Evolutionary conservation across 2,888 invertebrate species (phyloP), one percentile per base, ranked within the genome.

Genomic region (Athetis lepigone): DNA sequence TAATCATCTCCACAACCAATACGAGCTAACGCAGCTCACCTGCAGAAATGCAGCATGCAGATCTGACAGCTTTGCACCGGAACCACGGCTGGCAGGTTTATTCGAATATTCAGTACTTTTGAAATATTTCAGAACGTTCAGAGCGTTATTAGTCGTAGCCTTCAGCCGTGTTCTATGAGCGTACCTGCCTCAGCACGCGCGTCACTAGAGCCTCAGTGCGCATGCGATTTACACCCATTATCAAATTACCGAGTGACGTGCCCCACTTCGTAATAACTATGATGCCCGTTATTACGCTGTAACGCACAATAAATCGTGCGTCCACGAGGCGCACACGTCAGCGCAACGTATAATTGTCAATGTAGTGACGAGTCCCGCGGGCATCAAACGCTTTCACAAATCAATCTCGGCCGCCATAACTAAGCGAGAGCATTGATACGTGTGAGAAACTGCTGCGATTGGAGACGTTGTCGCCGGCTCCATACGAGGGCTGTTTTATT

Each of bases 321-420:
- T 36, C 45, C 29, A 19, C 50, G 27, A 37, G 18, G 36, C 49
- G 18, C 40, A n/a, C 36, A 16, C 29, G 50, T 42, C 49, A 23
- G 36, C 25, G 37, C 18, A 42, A 51, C 59, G 42, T 60, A 18
- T 51, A 66, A 59, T 59, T 42, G 70, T 60, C 61, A 72, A 19
- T 57, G 72, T 47, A 33, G 52, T 49, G 70, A 67, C 47, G 59
- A 23, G 52, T 62, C 77, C 73, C 65, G 70, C 59, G 36, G 73
- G 65, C 70, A 72, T 59, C 47, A 50, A 54, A 50, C 49, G 70
- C 70, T 77, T 70, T 70, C 75, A 75, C 70, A 60, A 73, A 77
- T 77, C 74, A 73, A 77, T 52, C 62, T 72, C 46, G 29, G 43
- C 47, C 40, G 50, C 29, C 45, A 45, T 39, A 54, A 45, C 40